Base-by-base conservation (phyloP, 2,113 vertebrate genomes). In the Nematolebias whitei region DNA sequence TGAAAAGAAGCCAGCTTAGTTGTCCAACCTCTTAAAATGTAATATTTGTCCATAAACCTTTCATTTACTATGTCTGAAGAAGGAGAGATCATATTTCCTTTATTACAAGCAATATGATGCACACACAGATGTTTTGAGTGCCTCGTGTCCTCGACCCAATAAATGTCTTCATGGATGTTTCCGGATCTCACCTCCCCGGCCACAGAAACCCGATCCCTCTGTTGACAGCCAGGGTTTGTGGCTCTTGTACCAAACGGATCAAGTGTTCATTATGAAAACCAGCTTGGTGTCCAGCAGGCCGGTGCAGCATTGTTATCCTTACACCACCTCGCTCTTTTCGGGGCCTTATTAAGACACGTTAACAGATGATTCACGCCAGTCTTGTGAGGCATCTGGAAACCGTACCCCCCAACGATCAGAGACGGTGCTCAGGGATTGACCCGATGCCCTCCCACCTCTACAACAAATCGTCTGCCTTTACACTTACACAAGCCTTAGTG, bases 241-340 rank as follows among this genome's bases (percentile, higher is more conserved):
- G 44, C 68, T 67, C 60, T 62, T 47, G 63, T 63, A 74, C 69
- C 88, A 71, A 82, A 74, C 32, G n/a, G 80, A 87, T 82, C 79
- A 70, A 76, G 73, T 85, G 85, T 76, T 50, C 72, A 69, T 78
- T 78, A 55, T 85, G 66, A 70, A 78, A 85, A 73, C 68, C 73
- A 64, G 72, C 78, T 80, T 15, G 69, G 57, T 80, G 62, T 79
- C 74, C 62, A 79, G 55, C 74, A 26, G 55, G 61, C 8, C 43
- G 44, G 50, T 40, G 58, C 48, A 22, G 45, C 59, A 58, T 74
- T 76, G 68, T 79, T 80, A 70, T 65, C 76, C 71, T 75, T 74
- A 57, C 71, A 75, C 50, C 80, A 68, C 66, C 50, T 74, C 73
- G 56, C 68, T 62, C 63, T 72, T 68, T 71, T 78, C 55, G 35